Percentiles rank a stretch among this genome's conserved stretches.
These are phyloP conservation scores for Zaprionus taronus DNA, from an alignment of 1,140 invertebrate species.

Conservation along the genomic window DNA sequence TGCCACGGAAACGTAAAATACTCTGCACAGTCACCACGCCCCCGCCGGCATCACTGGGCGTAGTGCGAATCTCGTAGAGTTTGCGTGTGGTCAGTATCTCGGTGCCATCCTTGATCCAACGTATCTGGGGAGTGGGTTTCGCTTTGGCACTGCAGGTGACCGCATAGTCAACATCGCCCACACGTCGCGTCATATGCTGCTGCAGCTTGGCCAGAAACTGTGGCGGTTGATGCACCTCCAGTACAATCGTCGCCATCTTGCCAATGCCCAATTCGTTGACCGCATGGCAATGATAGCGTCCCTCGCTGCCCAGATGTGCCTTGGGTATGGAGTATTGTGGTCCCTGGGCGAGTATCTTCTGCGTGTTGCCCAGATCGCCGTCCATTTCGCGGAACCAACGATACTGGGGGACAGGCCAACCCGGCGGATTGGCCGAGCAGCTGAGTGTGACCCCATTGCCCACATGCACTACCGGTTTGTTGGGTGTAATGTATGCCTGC, in stretches of 20 bases:
- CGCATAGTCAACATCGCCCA: slow-evolving; percentile 92
- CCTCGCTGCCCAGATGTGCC: slow-evolving; percentile 93
- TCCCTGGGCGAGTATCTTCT: slow-evolving; percentile 89
- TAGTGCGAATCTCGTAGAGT: slow-evolving; percentile 92
- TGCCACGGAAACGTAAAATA: slow-evolving; percentile 91
- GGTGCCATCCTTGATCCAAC: slow-evolving; percentile 94
- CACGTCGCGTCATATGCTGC: slow-evolving; percentile 91
- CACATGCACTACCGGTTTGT: slow-evolving; percentile 93
- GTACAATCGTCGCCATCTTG: slow-evolving; percentile 90
- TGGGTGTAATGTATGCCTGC: slow-evolving; percentile 91
- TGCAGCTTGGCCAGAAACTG: slow-evolving; percentile 92
- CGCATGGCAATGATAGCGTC: slow-evolving; percentile 94
- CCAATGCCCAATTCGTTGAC: slow-evolving; percentile 95
- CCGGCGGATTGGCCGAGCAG: slow-evolving; percentile 93
- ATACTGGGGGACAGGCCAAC: slow-evolving; percentile 94
- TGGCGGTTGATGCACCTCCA: slow-evolving; percentile 94
- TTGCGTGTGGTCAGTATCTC: slow-evolving; percentile 90
- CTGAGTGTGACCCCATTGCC: slow-evolving; percentile 93
- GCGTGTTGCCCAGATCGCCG: slow-evolving; percentile 86
- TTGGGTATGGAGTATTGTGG: slow-evolving; percentile 93
- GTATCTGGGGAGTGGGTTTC: slow-evolving; percentile 92
- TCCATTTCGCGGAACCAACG: slow-evolving; percentile 93
- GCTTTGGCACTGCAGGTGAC: slow-evolving; percentile 93
- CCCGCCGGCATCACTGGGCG: slow-evolving; percentile 89
- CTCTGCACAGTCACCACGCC: slow-evolving; percentile 93